Conservation (phyloP, 2,888 invertebrate species). For the Craniophora ligustri region DNA sequence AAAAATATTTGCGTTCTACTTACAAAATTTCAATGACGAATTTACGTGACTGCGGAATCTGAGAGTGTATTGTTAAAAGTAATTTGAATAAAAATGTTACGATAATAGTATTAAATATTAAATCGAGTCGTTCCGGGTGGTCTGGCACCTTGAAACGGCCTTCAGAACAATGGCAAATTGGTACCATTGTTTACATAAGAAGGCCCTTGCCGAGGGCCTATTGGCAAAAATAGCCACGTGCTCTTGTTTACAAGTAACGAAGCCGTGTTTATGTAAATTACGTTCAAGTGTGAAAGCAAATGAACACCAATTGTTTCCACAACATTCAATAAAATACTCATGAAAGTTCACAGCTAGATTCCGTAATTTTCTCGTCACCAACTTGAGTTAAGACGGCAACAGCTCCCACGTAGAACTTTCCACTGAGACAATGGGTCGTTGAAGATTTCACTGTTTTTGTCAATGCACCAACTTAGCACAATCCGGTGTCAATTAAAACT, state of each 20-base stretch:
- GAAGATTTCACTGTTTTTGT: constrained; percentile 87
- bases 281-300: constrained; percentile 39
- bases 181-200: constrained; percentile 47
- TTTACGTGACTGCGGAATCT: constrained; percentile 37
- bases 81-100: constrained; percentile 49
- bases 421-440: constrained; percentile 80
- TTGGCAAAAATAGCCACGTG: constrained; percentile 37
- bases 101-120: constrained; percentile 57
- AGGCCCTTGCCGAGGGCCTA: constrained; percentile 9
- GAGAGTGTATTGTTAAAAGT: constrained; percentile 45
- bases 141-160: constrained; percentile 66
- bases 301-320: constrained; percentile 34
- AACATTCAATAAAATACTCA: constrained; percentile 50
- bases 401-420: constrained; percentile 83
- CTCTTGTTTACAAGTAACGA: constrained; percentile 10
- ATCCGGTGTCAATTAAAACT: constrained; percentile 74
- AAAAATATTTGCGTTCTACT: constrained; percentile 33
- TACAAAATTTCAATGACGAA: constrained; percentile 43
- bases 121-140: constrained; percentile 65
- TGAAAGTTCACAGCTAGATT: constrained; percentile 67
- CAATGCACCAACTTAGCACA: constrained; percentile 68
- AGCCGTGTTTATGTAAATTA: constrained; percentile 28
- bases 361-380: constrained; percentile 74
- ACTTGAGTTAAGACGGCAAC: constrained; percentile 64
- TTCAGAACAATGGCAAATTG: constrained; percentile 66